These are phyloP conservation scores for Axea sp. DNA, from an alignment of 2,888 invertebrate genomes.

Conservation along the genomic window DNA sequence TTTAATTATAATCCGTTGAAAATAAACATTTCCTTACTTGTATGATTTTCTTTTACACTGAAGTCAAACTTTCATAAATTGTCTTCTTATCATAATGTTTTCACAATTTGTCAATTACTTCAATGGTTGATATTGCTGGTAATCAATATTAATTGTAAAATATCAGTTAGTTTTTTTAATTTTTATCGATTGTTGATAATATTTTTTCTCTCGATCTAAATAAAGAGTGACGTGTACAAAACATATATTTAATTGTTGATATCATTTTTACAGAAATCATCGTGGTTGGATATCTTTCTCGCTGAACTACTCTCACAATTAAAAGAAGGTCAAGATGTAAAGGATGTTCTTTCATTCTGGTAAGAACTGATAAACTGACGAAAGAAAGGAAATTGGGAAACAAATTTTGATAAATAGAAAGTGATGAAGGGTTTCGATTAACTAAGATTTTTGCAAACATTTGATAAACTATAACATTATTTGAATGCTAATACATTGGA, in stretches of 20 bases:
- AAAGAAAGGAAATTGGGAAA: slow-evolving; percentile 12
- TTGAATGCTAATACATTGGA: too few species aligned
- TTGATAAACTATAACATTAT: too few species aligned
- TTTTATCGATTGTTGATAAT: slow-evolving; percentile 27
- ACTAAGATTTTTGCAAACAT: too few species aligned
- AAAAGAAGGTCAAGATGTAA: slow-evolving; percentile 82
- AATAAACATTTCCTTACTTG: too few species aligned
- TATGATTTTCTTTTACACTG: background rate
- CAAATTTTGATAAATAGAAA: slow-evolving; percentile 20
- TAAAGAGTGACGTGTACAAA: slow-evolving; percentile 26
- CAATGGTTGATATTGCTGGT: slow-evolving; percentile 11
- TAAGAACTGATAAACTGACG: slow-evolving; percentile 73
- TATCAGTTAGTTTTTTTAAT: slow-evolving; percentile 9
- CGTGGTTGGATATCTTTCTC: slow-evolving; percentile 84
- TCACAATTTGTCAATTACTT: slow-evolving; percentile 11
- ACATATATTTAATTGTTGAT: slow-evolving; percentile 34
- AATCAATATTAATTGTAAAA: slow-evolving; percentile 9
- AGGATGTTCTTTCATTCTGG: slow-evolving; percentile 83
- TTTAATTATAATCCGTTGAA: too few species aligned
- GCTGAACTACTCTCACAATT: slow-evolving; percentile 83
- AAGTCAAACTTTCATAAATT: slow-evolving; percentile 3
- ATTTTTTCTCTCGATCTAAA: slow-evolving; percentile 16
- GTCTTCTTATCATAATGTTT: slow-evolving; percentile 18
- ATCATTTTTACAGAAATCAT: slow-evolving; percentile 81
- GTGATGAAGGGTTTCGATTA: slow-evolving; percentile 13